phyloP scores from a whole-genome alignment of 2,888 invertebrate genomes.

The Tribolium freemani region DNA sequence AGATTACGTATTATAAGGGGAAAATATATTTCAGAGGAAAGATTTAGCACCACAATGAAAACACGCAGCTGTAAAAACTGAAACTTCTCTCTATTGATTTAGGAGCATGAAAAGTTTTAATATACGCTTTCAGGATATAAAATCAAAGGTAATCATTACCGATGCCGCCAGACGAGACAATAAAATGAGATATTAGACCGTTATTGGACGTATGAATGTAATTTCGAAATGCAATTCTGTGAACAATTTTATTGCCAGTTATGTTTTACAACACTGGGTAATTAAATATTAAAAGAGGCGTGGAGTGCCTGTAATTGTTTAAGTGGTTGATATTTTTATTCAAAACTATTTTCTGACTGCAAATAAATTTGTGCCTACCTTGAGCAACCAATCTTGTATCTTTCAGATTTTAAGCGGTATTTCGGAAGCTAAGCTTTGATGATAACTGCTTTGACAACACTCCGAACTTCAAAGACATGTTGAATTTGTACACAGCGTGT shows the following conservation, averaged over 20 bases:
- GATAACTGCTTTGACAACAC: constrained; percentile 35
- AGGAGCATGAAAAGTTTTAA: background rate
- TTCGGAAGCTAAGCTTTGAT: constrained; percentile 33
- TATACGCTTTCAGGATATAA: background rate
- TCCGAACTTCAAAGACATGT: constrained; percentile 18
- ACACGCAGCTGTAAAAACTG: background rate
- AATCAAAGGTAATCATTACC: background rate
- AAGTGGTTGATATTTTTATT: background rate
- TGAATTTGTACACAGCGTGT: constrained; percentile 19
- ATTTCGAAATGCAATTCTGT: background rate
- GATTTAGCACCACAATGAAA: background rate
- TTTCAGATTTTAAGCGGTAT: constrained; percentile 32
- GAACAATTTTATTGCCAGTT: background rate
- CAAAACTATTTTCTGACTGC: background rate
- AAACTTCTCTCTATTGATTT: background rate
- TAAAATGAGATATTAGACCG: background rate
- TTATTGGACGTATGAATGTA: background rate
- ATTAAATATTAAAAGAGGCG: background rate
- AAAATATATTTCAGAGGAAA: background rate
- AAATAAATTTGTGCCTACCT: constrained; percentile 5
- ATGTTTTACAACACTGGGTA: background rate
- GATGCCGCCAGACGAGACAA: background rate
- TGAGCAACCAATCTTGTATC: constrained; percentile 11
- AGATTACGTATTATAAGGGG: background rate
- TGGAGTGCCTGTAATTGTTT: too few relatives aligned